phyloP scores from a whole-genome alignment of 1,140 invertebrate species.

The Heliconius melpomene region DNA sequence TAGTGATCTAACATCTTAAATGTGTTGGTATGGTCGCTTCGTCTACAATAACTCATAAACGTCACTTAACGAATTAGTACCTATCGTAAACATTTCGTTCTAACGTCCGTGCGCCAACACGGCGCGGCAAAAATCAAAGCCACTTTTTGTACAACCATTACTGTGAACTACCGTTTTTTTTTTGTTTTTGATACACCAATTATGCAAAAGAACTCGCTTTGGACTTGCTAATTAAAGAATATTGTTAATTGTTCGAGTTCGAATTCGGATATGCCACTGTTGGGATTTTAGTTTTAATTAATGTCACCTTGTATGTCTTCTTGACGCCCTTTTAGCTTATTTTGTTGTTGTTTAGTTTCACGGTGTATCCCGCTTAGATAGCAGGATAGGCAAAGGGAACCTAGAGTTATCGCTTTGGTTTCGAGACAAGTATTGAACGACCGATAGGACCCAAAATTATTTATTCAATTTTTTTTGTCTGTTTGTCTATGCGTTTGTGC shows the following conservation, averaged over 20 bases:
- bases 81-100: slow-evolving; percentile 34
- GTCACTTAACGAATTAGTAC: slow-evolving; percentile 37
- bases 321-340: background rate
- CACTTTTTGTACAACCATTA: slow-evolving; percentile 32
- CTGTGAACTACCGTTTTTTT: slow-evolving; percentile 32
- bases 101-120: slow-evolving; percentile 18
- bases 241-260: slow-evolving; percentile 5
- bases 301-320: background rate
- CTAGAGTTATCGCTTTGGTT: too few relatives aligned
- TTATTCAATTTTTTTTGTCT: too few relatives aligned
- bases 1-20: background rate
- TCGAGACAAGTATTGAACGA: too few relatives aligned
- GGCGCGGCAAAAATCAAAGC: slow-evolving; percentile 45
- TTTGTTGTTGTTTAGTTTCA: background rate
- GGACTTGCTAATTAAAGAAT: slow-evolving; percentile 33
- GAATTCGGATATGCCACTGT: slow-evolving; percentile 5
- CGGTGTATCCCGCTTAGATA: too few relatives aligned
- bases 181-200: slow-evolving; percentile 19
- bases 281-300: slow-evolving; percentile 1
- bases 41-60: slow-evolving; percentile 10
- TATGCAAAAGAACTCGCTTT: slow-evolving; percentile 30
- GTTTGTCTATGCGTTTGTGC: too few relatives aligned
- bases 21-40: background rate
- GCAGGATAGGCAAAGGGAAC: too few relatives aligned
- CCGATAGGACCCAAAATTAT: too few relatives aligned